Base-by-base conservation (phyloP, 92 coral and sea anemone species). In the Meandrina meandrites region DNA sequence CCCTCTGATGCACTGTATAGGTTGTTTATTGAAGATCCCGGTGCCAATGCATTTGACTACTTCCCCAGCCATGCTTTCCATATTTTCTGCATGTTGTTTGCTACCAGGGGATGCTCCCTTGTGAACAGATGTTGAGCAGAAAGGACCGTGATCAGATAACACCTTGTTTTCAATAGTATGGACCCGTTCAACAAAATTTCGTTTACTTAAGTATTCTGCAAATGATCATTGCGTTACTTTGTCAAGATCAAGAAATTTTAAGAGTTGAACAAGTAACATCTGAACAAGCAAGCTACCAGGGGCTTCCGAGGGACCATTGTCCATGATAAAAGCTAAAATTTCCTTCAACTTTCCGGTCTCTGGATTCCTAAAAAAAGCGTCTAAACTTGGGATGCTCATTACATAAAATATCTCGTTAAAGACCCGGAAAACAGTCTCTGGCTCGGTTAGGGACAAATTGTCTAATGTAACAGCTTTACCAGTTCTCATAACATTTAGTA, bases 381-480 rank as follows among this genome's bases (percentile, higher is more conserved):
- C 94, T 17, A 93, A 84, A 13, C 79, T 76, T 19, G 96, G 96
- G 27, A 86, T 74, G 32, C 83, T 42, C 75, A 93, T 40, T 11
- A 93, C 54, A 22, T 66, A 42, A 30, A 93, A 81, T 8, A 90
- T 19, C 85, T 93, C 93, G 53, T 93, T 87, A 64, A 93, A 87
- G 36, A 78, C 84, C 1, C 86, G 79, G 47, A 90, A 87, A 17
- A 86, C 89, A 50, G 95, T 90, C 64, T 93, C 92, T 50, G 91
- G 95, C 67, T 90, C 95, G 57, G 77, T 37, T 6, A 85, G 34
- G 7, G 93, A 84, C 17, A 90, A 47, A 66, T 90, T 85, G 9
- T 90, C 75, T 19, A 90, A 79, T 17, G 85, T 90, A 27, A 93
- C 90, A 19, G 92, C 93, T 71, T 82, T 88, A n/a, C 96, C 96